Conservation (phyloP, 2,113 vertebrate genomes). For the Salvelinus fontinalis region DNA sequence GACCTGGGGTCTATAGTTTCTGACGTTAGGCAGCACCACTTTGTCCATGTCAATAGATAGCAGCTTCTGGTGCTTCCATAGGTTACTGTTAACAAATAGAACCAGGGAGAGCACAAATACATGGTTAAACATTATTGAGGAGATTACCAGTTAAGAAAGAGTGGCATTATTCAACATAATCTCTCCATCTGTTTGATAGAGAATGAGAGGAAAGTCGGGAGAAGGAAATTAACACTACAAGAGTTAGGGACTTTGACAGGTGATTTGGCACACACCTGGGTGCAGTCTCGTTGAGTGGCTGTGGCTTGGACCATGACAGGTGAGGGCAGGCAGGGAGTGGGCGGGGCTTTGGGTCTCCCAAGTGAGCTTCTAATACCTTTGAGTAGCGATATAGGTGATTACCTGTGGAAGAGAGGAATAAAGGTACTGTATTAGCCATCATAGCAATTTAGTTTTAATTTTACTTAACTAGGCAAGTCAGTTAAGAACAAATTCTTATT, state of each 20-base stretch:
- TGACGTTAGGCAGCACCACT: slow-evolving; percentile 89
- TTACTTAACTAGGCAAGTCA: no score
- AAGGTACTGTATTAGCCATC: background rate
- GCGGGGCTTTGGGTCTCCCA: slow-evolving; percentile 91
- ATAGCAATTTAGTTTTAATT: no score
- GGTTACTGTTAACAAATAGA: slow-evolving; percentile 77
- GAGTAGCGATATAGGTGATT: slow-evolving; percentile 98
- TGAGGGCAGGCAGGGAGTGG: slow-evolving; percentile 96
- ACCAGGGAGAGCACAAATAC: background rate
- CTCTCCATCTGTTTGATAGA: no score
- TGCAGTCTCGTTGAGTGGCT: slow-evolving; percentile 96
- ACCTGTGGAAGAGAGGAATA: slow-evolving; percentile 66
- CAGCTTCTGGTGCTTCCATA: slow-evolving; percentile 98
- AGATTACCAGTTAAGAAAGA: background rate
- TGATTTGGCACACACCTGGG: slow-evolving; percentile 79
- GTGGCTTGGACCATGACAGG: slow-evolving; percentile 96
- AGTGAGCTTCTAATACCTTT: slow-evolving; percentile 92
- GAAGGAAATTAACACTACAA: no score
- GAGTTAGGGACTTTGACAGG: no score
- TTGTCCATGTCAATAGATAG: slow-evolving; percentile 96
- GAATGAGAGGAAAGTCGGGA: no score
- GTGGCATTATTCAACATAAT: background rate
- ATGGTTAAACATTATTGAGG: background rate
- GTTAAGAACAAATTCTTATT: background rate
- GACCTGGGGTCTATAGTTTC: slow-evolving; percentile 92